Base-by-base conservation (phyloP, 1,140 invertebrate species). In the Centruroides vittatus region DNA sequence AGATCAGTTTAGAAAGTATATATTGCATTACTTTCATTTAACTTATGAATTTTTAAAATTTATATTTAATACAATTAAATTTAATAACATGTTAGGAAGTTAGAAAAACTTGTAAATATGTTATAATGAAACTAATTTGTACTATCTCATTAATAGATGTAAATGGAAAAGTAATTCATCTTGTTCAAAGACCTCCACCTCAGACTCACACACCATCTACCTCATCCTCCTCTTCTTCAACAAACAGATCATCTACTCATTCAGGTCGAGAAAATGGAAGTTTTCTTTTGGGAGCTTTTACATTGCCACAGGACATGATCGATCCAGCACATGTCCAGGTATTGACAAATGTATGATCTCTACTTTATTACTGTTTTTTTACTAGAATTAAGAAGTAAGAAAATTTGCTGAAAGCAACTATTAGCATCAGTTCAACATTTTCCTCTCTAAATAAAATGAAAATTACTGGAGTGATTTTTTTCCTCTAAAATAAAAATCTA, bases 121-220 rank as follows among this genome's bases (percentile, higher is more conserved):
- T 23, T 23, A 23, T 23, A 23, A 23, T 23, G 23, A 23, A 23
- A 23, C 23, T 23, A 23, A 23, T 23, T 23, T 23, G 23, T 23
- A 23, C 23, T 23, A 1, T 23, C 23, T 48, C 11, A 47, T 61
- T 60, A 58, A 47, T 35, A 61, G 92, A 90, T 81, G 84, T 95
- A 10, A 80, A 92, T 75, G 89, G 87, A 3, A 94, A 94, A 76
- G 90, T 92, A 13, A 81, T 97, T 55, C 93, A 97, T 73, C 80
- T 97, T 69, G 93, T 95, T n/a, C 86, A 93, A 74, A 77, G 88
- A 47, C 71, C 77, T 5, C 83, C 88, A 5, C 89, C 89, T 46
- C 47, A 35, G 62, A 23, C 79, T 80, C 66, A 48, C 50, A 60
- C 66, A 58, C 59, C 53, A 35, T 56, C 35, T 49, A 58, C 54